Conservation (phyloP, 2,797 vertebrate species). For the Champsocephalus gunnari region DNA sequence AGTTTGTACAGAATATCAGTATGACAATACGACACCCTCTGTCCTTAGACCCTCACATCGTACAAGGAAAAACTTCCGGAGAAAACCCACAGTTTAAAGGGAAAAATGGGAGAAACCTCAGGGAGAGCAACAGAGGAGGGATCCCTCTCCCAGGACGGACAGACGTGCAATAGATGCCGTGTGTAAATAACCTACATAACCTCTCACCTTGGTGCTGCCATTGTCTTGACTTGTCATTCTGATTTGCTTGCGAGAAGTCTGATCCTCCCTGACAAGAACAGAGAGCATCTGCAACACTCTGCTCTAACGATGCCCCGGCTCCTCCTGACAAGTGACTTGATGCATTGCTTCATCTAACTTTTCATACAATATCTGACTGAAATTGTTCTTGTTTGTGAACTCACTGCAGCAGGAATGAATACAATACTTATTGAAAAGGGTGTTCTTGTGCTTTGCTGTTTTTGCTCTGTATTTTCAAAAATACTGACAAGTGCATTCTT, state of each 20-base stretch:
- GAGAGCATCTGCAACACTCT: constrained; percentile 27
- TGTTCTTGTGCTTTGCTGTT: not conserved
- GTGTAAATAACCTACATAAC: constrained; percentile 14
- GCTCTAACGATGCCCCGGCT: constrained; percentile 61
- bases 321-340: constrained; percentile 36
- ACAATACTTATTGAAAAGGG: not conserved
- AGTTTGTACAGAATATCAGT: no score
- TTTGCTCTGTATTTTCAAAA: not conserved
- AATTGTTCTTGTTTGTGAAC: constrained; percentile 12
- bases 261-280: constrained; percentile 20
- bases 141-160: no score
- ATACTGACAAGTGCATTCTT: no score
- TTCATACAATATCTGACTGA: constrained; percentile 3
- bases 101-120: no score
- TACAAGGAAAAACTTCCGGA: no score
- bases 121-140: no score
- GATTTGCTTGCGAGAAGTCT: constrained; percentile 24
- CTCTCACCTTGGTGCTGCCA: constrained; percentile 16
- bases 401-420: not conserved
- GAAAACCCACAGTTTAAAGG: no score
- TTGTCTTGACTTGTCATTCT: constrained; percentile 37
- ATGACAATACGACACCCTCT: no score
- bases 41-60: no score
- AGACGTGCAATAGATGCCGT: no score
- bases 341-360: constrained; percentile 33